Conservation (phyloP, 2,113 vertebrate genomes). For the Solea solea region DNA sequence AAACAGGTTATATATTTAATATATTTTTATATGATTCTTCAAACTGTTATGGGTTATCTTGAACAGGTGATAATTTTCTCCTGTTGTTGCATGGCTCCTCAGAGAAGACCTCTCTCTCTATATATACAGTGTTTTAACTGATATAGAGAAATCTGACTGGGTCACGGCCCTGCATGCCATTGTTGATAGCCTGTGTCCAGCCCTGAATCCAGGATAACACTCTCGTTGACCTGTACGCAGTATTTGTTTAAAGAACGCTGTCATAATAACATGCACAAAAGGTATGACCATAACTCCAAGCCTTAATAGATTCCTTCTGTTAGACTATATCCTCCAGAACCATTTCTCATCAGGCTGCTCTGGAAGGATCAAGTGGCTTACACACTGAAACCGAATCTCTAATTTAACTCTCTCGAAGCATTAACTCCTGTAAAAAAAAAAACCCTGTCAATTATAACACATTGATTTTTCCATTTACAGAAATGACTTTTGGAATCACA, state of each 20-base stretch:
- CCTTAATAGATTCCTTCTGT: constrained; percentile 22
- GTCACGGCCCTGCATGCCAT: neutral
- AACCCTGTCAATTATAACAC: constrained; percentile 66
- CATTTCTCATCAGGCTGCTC: constrained; percentile 39
- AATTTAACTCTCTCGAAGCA: constrained; percentile 75
- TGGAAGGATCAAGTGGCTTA: constrained; percentile 66
- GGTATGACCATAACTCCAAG: neutral
- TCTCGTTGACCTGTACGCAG: too few species aligned
- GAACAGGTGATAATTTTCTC: too few species aligned
- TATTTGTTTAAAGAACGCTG: too few species aligned
- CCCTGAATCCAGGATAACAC: neutral
- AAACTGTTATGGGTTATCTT: too few species aligned
- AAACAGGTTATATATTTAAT: too few species aligned
- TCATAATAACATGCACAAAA: constrained; percentile 7
- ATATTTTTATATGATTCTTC: too few species aligned
- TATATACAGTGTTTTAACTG: neutral
- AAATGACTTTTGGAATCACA: constrained; percentile 25
- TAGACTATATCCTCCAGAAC: constrained; percentile 31
- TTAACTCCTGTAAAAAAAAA: constrained; percentile 63
- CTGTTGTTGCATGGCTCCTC: neutral
- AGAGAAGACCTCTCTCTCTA: neutral
- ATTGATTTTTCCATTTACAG: constrained; percentile 67
- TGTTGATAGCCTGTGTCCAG: neutral
- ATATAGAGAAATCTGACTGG: neutral
- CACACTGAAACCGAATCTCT: constrained; percentile 73